Base-by-base conservation (phyloP, 2,113 vertebrate species). In the Caloenas nicobarica region DNA sequence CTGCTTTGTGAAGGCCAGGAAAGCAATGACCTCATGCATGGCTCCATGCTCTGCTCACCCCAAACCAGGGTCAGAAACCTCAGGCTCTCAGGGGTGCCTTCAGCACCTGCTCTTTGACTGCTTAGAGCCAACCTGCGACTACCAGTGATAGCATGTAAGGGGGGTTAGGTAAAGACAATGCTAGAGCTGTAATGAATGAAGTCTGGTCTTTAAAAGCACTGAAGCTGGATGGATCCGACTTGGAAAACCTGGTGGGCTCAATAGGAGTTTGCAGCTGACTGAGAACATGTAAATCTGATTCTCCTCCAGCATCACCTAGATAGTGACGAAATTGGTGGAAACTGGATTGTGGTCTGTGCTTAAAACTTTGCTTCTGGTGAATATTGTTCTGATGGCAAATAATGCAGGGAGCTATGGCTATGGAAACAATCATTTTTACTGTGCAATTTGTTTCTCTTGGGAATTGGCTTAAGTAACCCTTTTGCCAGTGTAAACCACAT, bases 121-220 rank as follows among this genome's bases (percentile, higher is more conserved):
- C 38, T 42, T 51, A 62, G 23, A 68, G 7, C 7, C 33, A 76
- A 10, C 3, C 3, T 6, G 13, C 34, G 21, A 60, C 38, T 31
- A 22, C 10, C 9, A 86, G 28, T 7, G 29, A 22, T 1, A 8
- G 9, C 22, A 34, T 29, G 13, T 3, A 29, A 38, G 5, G 2
- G 1, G 0, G 1, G 2, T 2, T 85, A 54, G 33, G 7, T 50
- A 73, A 80, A 61, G 22, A 13, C 0, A 2, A 3, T 61, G 25
- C 25, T 73, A 36, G 36, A 79, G 4, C 22, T 88, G 10, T 46
- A 16, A 62, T 46, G 4, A 48, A 33, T 54, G 48, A 69, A 60
- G 3, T 64, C 26, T 29, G 22, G 3, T 69, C 23, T 88, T 89
- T 16, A 13, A 24, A 23, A 77, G 5, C 25, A n/a, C 12, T 44